These are phyloP conservation scores for Diplolepis rosae DNA, from an alignment of 2,888 invertebrate species.

Conservation along the genomic window DNA sequence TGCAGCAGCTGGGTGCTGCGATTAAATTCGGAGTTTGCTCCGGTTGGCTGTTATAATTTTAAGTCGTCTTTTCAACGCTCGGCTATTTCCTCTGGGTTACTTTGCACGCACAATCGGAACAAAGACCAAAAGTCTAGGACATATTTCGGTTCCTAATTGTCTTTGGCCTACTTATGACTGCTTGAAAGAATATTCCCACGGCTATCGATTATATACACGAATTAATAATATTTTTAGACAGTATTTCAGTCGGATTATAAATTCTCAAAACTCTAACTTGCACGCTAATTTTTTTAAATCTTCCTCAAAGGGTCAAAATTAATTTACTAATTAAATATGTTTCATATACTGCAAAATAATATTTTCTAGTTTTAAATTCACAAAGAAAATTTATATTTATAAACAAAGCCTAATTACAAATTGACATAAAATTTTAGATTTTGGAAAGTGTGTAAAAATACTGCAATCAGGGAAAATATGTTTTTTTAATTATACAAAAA, in stretches of 20 bases:
- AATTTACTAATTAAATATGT: too few species aligned
- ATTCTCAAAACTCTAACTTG: neutral
- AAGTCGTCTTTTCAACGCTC: slow-evolving; percentile 1
- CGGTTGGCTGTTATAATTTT: slow-evolving; percentile 2
- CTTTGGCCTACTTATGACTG: neutral
- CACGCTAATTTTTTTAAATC: neutral
- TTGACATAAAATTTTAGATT: too few species aligned
- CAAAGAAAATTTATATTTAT: too few species aligned
- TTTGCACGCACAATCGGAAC: slow-evolving; percentile 17
- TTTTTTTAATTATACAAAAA: too few species aligned
- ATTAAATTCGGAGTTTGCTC: slow-evolving; percentile 29
- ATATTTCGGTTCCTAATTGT: neutral
- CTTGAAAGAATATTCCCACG: neutral
- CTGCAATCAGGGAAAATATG: too few species aligned
- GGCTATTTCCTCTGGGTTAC: neutral
- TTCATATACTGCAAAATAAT: too few species aligned
- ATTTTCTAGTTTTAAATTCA: too few species aligned
- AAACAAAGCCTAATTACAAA: too few species aligned
- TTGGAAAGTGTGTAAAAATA: too few species aligned
- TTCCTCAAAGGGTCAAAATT: neutral
- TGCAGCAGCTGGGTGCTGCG: slow-evolving; percentile 23
- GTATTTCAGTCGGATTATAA: neutral
- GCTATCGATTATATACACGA: neutral
- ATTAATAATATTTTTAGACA: neutral
- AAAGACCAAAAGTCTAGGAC: slow-evolving; percentile 21